Evolutionary conservation across 2,888 invertebrate species (phyloP), one percentile per base, ranked within the genome.

Genomic region (Dynastes maya): DNA sequence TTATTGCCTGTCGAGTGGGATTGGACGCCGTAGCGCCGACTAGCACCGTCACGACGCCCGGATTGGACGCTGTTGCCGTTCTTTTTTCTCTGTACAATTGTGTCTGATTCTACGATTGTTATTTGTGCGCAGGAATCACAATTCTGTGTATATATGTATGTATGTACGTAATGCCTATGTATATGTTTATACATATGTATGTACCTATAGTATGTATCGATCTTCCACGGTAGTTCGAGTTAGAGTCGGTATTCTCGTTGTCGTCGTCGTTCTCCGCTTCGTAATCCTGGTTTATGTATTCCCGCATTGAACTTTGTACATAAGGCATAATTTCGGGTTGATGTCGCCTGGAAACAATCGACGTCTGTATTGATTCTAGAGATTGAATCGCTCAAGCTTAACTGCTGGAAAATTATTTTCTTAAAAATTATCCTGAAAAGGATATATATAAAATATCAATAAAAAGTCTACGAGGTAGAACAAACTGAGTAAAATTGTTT

Each of bases 1-100:
- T 87, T 87, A 88, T 87, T 88, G 88, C 87, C 84, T 82, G 82
- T 84, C 85, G 86, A 86, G 86, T 85, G 84, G 86, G 86, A 86
- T 85, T 85, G 86, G 86, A 85, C 83, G 86, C 84, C 84, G 82
- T 82, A 83, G 85, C 85, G 85, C 85, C 84, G 84, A 82, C 83
- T 83, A 86, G 84, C 84, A 83, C 79, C 85, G 83, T 81, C 83
- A 83, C 84, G 83, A 82, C 85, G 83, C 85, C 83, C 79, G 85
- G 82, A 86, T 86, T 87, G 86, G 87, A 85, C 84, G 81, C 76
- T 77, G 40, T 74, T 53, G 64, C 74, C 79, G 85, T 82, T 83
- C 81, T 85, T 82, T 82, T 82, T 83, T 84, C 86, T 86, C 85
- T 85, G 85, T 84, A 84, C 83, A 83, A 86, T 86, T 87, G 84